Evolutionary conservation across 2,113 vertebrate species (phyloP).

Genomic region (Pampusana beccarii): DNA sequence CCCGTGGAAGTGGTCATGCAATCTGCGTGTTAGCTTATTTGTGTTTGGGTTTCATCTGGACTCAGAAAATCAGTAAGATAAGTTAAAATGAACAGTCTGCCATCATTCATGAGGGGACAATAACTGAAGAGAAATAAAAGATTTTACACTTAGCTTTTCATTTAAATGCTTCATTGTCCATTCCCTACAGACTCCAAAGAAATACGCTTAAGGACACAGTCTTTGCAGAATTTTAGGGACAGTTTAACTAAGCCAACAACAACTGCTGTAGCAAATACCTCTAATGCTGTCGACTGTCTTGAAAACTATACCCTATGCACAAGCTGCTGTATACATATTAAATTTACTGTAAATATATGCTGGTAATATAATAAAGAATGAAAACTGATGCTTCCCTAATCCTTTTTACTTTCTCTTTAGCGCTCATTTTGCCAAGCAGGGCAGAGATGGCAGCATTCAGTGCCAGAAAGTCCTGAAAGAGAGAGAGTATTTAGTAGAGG

Average conservation of each 20-base stretch:
- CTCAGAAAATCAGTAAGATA: conserved; percentile 52
- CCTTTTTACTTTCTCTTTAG: background rate
- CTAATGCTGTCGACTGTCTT: background rate
- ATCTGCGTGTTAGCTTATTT: conserved; percentile 30
- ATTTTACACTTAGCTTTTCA: conserved; percentile 8
- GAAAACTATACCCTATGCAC: background rate
- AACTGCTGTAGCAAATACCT: background rate
- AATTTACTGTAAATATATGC: background rate
- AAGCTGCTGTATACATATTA: background rate
- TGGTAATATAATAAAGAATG: background rate
- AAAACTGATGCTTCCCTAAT: background rate
- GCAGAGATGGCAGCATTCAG: background rate
- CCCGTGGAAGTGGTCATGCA: conserved; percentile 48
- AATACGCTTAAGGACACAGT: background rate
- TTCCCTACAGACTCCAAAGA: background rate
- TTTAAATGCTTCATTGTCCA: conserved; percentile 4
- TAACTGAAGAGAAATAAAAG: conserved; percentile 29
- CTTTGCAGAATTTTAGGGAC: background rate
- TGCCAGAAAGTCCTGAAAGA: background rate
- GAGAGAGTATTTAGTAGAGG: background rate
- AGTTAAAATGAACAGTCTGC: conserved; percentile 50
- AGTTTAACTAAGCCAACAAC: conserved; percentile 19
- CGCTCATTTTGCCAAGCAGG: background rate
- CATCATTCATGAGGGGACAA: conserved; percentile 19
- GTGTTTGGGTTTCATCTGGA: conserved; percentile 56